These are phyloP conservation scores for Agapornis canus DNA, from an alignment of 2,797 vertebrate species.

Conservation along the genomic window DNA sequence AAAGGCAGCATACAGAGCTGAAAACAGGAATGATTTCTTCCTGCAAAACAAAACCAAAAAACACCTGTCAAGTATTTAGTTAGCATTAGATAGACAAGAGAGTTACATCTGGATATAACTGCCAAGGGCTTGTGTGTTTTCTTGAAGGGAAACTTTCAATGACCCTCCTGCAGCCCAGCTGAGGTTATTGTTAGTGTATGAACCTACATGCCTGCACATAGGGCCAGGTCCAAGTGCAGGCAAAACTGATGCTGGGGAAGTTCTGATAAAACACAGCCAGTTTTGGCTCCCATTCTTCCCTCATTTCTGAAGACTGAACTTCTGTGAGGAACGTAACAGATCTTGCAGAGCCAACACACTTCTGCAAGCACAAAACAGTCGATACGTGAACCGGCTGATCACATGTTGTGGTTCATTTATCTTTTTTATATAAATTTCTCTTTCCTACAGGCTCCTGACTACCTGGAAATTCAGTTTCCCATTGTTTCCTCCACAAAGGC, in stretches of 20 bases:
- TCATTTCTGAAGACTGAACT: background rate
- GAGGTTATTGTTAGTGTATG: accelerated
- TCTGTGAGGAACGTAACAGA: background rate
- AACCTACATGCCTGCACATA: background rate
- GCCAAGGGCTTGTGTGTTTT: background rate
- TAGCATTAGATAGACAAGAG: background rate
- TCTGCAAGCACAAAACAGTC: background rate
- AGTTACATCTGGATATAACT: background rate
- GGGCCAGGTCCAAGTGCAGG: background rate
- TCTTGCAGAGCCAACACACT: background rate
- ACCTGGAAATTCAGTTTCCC: background rate
- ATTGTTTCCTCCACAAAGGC: background rate
- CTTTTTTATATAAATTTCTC: background rate
- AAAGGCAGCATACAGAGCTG: slow-evolving; percentile 93
- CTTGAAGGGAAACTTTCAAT: background rate
- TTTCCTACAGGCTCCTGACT: background rate
- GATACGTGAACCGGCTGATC: background rate
- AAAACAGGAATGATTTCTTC: slow-evolving; percentile 99
- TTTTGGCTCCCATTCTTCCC: background rate
- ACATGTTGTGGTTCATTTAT: background rate
- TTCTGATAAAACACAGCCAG: background rate
- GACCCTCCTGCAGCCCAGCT: background rate
- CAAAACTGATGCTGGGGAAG: background rate
- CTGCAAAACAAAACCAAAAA: slow-evolving; percentile 77
- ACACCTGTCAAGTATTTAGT: background rate